Percentiles rank a stretch among this genome's conserved stretches.
Evolutionary conservation across 2,888 invertebrate genomes (phyloP).

Genomic region (Heteromurus nitidus): DNA sequence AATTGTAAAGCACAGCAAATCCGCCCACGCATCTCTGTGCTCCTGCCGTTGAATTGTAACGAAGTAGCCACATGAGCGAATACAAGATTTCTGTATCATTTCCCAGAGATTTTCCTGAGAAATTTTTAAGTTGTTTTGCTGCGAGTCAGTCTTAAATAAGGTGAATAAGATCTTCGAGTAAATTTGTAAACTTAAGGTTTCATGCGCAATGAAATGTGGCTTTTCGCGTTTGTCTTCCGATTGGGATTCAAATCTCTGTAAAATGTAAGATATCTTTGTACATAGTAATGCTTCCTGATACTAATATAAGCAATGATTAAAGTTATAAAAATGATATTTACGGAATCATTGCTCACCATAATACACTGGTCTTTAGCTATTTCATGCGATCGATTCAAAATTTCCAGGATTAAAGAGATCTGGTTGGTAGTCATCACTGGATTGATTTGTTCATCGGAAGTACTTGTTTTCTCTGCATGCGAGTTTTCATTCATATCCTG

Average conservation of each 20-base stretch:
- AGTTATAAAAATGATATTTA: no score
- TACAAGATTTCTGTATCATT: conserved; percentile 47
- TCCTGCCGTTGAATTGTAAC: conserved; percentile 85
- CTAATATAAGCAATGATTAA: background rate
- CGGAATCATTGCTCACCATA: conserved; percentile 2
- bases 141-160: conserved; percentile 92
- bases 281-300: background rate
- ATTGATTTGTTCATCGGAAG: conserved; percentile 17
- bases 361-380: conserved; percentile 52
- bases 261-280: background rate
- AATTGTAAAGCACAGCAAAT: conserved; percentile 88
- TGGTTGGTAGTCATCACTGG: conserved; percentile 27
- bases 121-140: conserved; percentile 74
- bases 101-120: conserved; percentile 33
- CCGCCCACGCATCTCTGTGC: conserved; percentile 96
- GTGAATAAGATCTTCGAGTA: conserved; percentile 93
- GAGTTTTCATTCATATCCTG: no score
- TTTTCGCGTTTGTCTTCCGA: background rate
- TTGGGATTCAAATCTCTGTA: conserved; percentile 1
- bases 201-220: conserved; percentile 79
- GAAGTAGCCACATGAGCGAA: conserved; percentile 54
- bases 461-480: background rate
- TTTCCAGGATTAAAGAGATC: conserved; percentile 38
- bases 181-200: conserved; percentile 95
- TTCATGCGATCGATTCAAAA: conserved; percentile 48